Evolutionary conservation across 2,888 invertebrate genomes (phyloP).

Genomic region (Geophilus truncorum): DNA sequence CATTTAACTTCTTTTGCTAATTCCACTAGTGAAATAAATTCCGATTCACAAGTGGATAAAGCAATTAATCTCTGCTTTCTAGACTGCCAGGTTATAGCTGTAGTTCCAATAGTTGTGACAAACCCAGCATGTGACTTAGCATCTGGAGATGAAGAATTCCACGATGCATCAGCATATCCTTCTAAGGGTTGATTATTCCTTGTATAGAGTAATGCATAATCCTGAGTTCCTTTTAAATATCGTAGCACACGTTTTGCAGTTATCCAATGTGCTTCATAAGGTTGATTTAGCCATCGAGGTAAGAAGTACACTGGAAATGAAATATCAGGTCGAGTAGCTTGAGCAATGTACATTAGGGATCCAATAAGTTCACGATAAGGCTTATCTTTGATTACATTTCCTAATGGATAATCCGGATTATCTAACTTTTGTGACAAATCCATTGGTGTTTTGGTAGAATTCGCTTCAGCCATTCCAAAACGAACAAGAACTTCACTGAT

Average conservation of each 20-base stretch:
- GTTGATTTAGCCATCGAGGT: neutral
- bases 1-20: neutral
- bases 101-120: no score
- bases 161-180: conserved; percentile 18
- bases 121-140: conserved; percentile 19
- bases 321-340: neutral
- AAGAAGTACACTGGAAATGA: neutral
- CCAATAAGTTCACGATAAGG: neutral
- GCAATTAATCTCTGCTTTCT: conserved; percentile 29
- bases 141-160: neutral
- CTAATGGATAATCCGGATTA: neutral
- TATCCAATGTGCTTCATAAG: neutral
- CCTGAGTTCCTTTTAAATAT: neutral
- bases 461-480: neutral
- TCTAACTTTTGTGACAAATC: neutral
- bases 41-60: conserved; percentile 3
- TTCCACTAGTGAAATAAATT: neutral
- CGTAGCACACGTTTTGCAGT: neutral
- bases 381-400: neutral
- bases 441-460: neutral
- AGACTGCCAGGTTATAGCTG: neutral
- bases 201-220: neutral
- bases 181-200: neutral
- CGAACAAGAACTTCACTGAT: neutral
- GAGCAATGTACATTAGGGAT: neutral